These are phyloP conservation scores for Aldabrachelys gigantea DNA, from an alignment of 2,113 vertebrate species.

Conservation along the genomic window DNA sequence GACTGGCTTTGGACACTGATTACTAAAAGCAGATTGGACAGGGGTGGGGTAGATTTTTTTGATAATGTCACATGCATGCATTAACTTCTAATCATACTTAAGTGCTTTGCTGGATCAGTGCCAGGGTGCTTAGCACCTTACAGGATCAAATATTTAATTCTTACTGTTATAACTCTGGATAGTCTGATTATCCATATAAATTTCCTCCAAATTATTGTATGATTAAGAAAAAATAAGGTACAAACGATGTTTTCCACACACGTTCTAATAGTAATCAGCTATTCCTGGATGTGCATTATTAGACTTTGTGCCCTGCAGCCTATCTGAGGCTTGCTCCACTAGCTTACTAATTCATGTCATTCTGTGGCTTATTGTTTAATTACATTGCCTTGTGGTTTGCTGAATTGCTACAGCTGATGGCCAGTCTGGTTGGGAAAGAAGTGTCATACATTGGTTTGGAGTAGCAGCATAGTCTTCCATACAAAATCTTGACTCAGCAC, in stretches of 20 bases:
- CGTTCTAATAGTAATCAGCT: not conserved
- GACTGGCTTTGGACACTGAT: not conserved
- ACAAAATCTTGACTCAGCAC: not conserved
- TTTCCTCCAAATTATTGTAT: not conserved
- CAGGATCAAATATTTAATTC: not conserved
- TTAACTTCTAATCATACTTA: accelerated
- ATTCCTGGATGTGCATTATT: not conserved
- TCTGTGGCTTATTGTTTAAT: not conserved
- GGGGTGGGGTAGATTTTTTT: not conserved
- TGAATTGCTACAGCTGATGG: not conserved
- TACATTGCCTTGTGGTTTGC: not conserved
- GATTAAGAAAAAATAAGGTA: not conserved
- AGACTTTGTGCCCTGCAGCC: not conserved
- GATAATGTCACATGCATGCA: not conserved
- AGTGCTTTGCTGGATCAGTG: accelerated
- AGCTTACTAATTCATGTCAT: not conserved
- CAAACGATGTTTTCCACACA: not conserved
- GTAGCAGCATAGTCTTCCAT: not conserved
- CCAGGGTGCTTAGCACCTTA: not conserved
- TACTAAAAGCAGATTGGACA: not conserved
- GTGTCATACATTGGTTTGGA: not conserved
- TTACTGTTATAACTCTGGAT: not conserved
- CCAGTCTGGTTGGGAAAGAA: not conserved
- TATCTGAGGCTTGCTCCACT: not conserved
- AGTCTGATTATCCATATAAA: accelerated